phyloP scores from a whole-genome alignment of 2,113 vertebrate genomes.

The Apus apus region DNA sequence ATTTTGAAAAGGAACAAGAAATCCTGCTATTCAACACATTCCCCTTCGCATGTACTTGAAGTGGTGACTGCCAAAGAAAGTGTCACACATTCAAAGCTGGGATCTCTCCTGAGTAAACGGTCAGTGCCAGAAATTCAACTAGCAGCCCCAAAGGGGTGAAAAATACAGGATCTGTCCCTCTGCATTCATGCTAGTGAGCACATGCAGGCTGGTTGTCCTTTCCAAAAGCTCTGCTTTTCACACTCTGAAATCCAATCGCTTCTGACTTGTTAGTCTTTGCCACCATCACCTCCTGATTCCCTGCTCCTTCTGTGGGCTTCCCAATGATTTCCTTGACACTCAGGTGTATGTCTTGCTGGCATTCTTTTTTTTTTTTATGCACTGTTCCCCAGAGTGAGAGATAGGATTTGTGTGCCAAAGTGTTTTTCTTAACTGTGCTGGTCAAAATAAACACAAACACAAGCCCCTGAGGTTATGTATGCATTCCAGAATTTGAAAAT shows the following conservation, averaged over 20 bases:
- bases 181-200: accelerated
- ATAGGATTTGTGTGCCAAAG: neutral
- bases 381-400: neutral
- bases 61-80: neutral
- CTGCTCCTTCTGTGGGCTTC: neutral
- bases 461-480: neutral
- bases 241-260: neutral
- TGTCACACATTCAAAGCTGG: neutral
- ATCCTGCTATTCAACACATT: neutral
- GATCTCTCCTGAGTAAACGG: neutral
- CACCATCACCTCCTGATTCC: neutral
- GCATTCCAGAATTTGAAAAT: neutral
- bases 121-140: neutral
- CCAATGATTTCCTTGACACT: neutral
- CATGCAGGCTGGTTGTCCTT: neutral
- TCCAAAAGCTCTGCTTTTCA: neutral
- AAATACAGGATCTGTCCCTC: neutral
- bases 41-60: neutral
- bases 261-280: neutral
- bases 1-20: neutral
- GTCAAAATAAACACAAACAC: neutral
- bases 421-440: neutral
- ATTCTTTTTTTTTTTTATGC: neutral
- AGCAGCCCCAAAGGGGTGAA: neutral
- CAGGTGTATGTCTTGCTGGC: neutral